Conservation (phyloP, 1,140 invertebrate species). For the Hycleus cichorii region DNA sequence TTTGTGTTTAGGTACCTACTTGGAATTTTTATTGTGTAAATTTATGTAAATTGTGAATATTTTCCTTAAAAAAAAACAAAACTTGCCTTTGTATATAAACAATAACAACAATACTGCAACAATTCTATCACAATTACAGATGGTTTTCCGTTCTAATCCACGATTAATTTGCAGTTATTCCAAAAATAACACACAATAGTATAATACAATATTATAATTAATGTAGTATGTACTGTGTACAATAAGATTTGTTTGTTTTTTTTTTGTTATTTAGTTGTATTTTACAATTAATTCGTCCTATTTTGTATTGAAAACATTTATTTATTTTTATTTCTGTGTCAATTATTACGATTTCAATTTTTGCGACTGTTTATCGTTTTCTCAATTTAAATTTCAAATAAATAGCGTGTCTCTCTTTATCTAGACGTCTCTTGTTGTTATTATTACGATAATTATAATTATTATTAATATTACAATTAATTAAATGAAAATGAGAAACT, state of each 20-base stretch:
- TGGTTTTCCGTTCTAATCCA: neutral
- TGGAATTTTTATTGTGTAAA: constrained; percentile 16
- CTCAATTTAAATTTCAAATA: constrained; percentile 4
- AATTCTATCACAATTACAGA: neutral
- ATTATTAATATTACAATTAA: neutral
- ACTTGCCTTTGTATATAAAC: constrained; percentile 31
- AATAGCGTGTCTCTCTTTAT: constrained; percentile 10
- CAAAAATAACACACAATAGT: constrained; percentile 25
- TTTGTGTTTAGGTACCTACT: constrained; percentile 27
- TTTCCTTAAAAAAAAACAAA: constrained; percentile 2
- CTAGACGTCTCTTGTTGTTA: neutral
- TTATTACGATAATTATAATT: neutral
- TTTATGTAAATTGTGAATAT: constrained; percentile 32
- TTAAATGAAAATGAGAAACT: constrained; percentile 1
- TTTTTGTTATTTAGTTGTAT: constrained; percentile 28
- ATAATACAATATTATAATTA: constrained; percentile 27
- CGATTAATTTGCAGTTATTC: constrained; percentile 6
- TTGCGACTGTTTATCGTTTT: constrained; percentile 3
- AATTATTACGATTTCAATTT: neutral
- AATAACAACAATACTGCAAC: neutral
- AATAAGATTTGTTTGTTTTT: constrained; percentile 17
- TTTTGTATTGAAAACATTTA: constrained; percentile 1
- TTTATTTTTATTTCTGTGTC: constrained; percentile 6
- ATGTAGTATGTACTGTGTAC: constrained; percentile 35
- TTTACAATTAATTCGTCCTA: constrained; percentile 2